phyloP scores from a whole-genome alignment of 2,888 invertebrate species.

The Lasioglossum marginatum region DNA sequence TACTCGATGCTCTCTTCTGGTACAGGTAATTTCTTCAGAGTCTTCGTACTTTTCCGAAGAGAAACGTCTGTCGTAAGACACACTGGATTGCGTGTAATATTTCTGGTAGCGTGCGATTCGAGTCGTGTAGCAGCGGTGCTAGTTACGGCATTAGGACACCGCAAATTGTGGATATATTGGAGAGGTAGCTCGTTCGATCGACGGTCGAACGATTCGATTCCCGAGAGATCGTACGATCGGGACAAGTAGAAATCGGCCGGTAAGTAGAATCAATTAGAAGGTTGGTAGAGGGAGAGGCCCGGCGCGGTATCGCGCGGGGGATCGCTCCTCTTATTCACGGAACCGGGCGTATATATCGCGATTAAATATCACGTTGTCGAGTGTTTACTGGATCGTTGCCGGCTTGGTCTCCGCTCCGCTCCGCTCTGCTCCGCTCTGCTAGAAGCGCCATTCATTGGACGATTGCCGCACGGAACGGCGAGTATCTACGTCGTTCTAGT shows the following conservation, averaged over 20 bases:
- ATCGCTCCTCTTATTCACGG: constrained; percentile 3
- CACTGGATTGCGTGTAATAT: not conserved
- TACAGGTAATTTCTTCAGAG: no score
- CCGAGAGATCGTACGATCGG: not conserved
- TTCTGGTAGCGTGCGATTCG: not conserved
- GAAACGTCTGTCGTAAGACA: not conserved
- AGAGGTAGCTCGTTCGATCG: not conserved
- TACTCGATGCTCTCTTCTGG: not conserved
- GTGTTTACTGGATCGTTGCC: constrained; percentile 29
- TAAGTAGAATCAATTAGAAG: constrained; percentile 27
- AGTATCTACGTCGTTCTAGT: constrained; percentile 26
- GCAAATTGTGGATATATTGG: not conserved
- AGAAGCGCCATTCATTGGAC: constrained; percentile 20
- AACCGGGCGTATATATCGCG: constrained; percentile 8
- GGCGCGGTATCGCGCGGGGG: not conserved
- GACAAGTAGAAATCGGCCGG: not conserved
- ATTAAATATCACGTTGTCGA: constrained; percentile 22
- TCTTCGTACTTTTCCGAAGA: not conserved
- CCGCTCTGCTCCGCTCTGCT: not conserved
- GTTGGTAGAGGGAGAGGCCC: not conserved
- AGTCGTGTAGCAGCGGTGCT: not conserved
- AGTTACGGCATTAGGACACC: not conserved
- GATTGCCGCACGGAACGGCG: constrained; percentile 3
- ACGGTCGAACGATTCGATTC: not conserved
- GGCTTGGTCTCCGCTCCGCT: not conserved